These are phyloP conservation scores for Stichodactyla helianthus DNA, from an alignment of 64 coral and sea anemone species.

Conservation along the genomic window DNA sequence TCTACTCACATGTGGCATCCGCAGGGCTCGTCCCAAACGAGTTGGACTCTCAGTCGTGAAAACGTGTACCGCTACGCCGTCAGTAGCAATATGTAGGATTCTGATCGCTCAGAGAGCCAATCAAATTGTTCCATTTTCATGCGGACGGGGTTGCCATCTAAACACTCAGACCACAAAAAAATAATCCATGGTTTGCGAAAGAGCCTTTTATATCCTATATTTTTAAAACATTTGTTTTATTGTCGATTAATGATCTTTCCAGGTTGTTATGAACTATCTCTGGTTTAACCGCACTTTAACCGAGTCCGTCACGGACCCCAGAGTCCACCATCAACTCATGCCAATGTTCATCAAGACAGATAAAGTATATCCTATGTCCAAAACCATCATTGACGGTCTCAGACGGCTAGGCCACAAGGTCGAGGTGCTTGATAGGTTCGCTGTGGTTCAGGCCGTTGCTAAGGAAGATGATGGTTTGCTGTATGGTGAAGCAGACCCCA, in stretches of 20 bases:
- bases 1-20: too few species aligned
- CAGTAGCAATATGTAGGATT: too few species aligned
- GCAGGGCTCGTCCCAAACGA: too few species aligned
- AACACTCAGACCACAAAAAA: too few species aligned
- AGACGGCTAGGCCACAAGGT: constrained; percentile 58
- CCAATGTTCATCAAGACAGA: constrained; percentile 63
- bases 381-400: constrained; percentile 59
- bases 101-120: too few species aligned
- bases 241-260: not conserved
- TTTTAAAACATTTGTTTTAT: too few species aligned
- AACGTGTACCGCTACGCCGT: too few species aligned
- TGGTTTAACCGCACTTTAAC: constrained; percentile 76
- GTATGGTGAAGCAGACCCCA: constrained; percentile 69
- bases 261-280: constrained; percentile 81
- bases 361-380: constrained; percentile 23
- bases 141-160: too few species aligned
- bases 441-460: constrained; percentile 71
- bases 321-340: constrained; percentile 77
- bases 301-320: constrained; percentile 55
- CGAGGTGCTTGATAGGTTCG: not conserved
- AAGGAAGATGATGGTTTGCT: constrained; percentile 55
- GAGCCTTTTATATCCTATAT: too few species aligned
- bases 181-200: too few species aligned
- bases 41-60: too few species aligned
- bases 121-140: too few species aligned